Base-by-base conservation (phyloP, 2,113 vertebrate species). In the Odobenus rosmarus region DNA sequence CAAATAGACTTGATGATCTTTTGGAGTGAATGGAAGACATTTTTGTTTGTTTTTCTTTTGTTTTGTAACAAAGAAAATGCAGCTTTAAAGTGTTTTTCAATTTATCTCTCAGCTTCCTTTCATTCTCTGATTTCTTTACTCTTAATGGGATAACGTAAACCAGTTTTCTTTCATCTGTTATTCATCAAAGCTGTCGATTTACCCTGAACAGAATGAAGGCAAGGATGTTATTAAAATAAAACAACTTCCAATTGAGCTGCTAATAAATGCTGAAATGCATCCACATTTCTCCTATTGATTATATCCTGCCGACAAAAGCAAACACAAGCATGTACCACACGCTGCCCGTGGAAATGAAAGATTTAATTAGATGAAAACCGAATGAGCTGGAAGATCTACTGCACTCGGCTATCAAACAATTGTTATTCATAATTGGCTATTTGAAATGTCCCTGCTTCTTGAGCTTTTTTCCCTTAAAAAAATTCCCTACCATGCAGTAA, bases 301-400 rank as follows among this genome's bases (percentile, higher is more conserved):
- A 95, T 96, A 79, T 98, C 82, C 95, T 96, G 92, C 95, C 10
- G 31, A 97, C 92, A 93, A 98, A 98, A 90, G 86, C 95, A 98
- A 97, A 97, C 95, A 80, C 13, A 28, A 76, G 90, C 90, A 80
- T 90, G 91, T 97, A 93, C 62, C 51, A 55, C 97, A 46, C 12
- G 49, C 84, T 94, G 92, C 59, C 96, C 24, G 24, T 98, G 96
- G 97, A 98, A 98, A 98, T 55, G 71, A 96, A 97, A 98, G 96
- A 95, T 97, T 98, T 98, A 98, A 98, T 98, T 98, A 98, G 97
- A 95, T 93, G 96, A 97, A 98, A 98, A 97, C 51, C 5, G 71
- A 97, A 96, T 82, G 97, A 97, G 85, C 95, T 89, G 53, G 85
- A 96, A 98, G 96, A 97, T 98, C 81, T 86, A 19, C 59, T 74